These are phyloP conservation scores for Odontothrips loti DNA, from an alignment of 2,888 invertebrate species.

Conservation along the genomic window DNA sequence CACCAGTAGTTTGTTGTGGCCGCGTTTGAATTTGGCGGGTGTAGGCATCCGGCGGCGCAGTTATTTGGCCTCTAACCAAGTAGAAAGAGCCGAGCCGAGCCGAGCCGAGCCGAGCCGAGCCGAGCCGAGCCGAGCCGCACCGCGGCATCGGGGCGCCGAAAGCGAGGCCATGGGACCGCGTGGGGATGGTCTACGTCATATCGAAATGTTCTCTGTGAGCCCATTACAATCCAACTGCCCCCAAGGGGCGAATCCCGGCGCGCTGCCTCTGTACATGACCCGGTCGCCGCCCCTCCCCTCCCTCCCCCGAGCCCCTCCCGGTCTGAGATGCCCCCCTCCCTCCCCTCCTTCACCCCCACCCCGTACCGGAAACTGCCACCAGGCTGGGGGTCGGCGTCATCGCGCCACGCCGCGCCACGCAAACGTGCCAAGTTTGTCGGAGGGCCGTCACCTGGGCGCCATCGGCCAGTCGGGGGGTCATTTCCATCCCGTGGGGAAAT, in stretches of 20 bases:
- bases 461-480: neutral
- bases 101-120: neutral
- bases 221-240: conserved; percentile 26
- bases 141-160: conserved; percentile 14
- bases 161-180: conserved; percentile 23
- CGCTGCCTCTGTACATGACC: conserved; percentile 22
- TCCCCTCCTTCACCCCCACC: neutral
- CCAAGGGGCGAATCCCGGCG: conserved; percentile 21
- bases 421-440: conserved; percentile 20
- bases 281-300: neutral
- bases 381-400: neutral
- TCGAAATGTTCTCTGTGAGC: conserved; percentile 26
- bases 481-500: too few species aligned
- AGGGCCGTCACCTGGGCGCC: conserved; percentile 20
- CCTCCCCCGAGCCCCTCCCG: neutral
- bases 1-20: neutral
- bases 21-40: neutral
- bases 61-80: neutral
- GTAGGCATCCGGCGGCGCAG: too few species aligned
- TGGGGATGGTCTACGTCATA: conserved; percentile 24
- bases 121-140: neutral
- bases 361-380: conserved; percentile 5
- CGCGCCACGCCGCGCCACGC: neutral
- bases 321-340: neutral
- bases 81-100: neutral